Base-by-base conservation (phyloP, 2,113 vertebrate genomes). In the Tachysurus fulvidraco region DNA sequence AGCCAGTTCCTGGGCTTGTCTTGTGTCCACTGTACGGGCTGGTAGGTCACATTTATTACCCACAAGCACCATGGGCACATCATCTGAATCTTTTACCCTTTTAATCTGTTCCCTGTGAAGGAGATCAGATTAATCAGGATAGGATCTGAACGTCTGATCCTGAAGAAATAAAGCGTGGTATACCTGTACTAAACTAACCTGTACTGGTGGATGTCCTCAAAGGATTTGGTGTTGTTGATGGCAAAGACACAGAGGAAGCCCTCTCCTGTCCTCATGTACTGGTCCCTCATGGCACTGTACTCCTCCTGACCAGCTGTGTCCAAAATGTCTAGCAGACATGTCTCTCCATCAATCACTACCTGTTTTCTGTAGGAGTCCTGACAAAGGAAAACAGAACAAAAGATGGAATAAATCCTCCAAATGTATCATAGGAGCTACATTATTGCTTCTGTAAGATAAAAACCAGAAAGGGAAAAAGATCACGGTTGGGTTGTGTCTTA, bases 321-420 rank as follows among this genome's bases (percentile, higher is more conserved):
- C 95, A 99, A 91, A 90, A 99, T 99, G 91, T 99, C 98, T 91
- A 99, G 92, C 91, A 99, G 94, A 92, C 98, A 99, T 0, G 98
- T 99, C 93, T 99, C 98, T 65, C 98, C 98, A 0, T 99, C 98
- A 0, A 99, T 99, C 91, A 99, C 98, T 7, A 99, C 98, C 90
- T 99, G 98, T 89, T 99, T 99, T 92, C 98, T 96, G 92, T 99
- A 99, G 0, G 98, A 99, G 92, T 99, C 98, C 98, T 99, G 91
- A n/a, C 69, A 82, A 77, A n/a, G 19, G 52, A 57, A 13, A 54
- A 87, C 54, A 59, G n/a, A 57, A 36, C 46, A 50, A 25, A 67
- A 23, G 64, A n/a, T 28, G 21, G 12, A 54, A 14, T 28, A 54
- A 8, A 36, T 9, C 9, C 30, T 57, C 8, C 28, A 57, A 79